Evolutionary conservation across 2,888 invertebrate species (phyloP), one percentile per base, ranked within the genome.

Genomic region (Lasius platythorax): DNA sequence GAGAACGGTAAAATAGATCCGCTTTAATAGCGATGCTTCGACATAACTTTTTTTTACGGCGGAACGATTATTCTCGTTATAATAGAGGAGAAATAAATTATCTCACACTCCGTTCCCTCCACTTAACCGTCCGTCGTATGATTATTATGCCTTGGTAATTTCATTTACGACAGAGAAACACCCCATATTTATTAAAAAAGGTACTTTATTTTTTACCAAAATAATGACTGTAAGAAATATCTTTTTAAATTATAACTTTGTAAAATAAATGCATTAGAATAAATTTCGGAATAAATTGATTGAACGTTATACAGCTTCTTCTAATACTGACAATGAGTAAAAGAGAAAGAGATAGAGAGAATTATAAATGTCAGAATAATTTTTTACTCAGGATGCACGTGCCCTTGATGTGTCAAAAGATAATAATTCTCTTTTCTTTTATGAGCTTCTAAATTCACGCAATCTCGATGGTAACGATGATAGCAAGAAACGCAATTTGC

Each of bases 401-500:
- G n/a, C 8, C 12, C 1, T 15, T 2, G 8, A 5, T 63, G 2
- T 0, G 50, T 37, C 15, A 11, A 66, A 15, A 23, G 67, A 46
- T 23, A 43, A 56, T 75, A 68, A 43, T 12, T 78, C 30, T 1
- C n/a, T 78, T 53, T 18, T 12, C 37, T 33, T 67, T 43, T n/a
- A 33, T 12, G 5, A 56, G 40, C 8, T 30, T 40, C n/a, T 67
- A 18, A 64, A 53, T 23, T 68, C 15, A n/a, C 37, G 33, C 18
- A 33, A 33, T 61, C 46, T 43, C 15, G 28, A 78, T 50, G 8
- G 9, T 33, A 70, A 5, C 1, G 46, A 37, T 11, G 23, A 79
- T 61, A 72, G n/a, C 23, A n/a, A 81, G 61, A 50, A 72, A 79
- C 23, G 58, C 12, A 72, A 81, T 72, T 79, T 61, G 58, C 23